These are phyloP conservation scores for Labrus mixtus DNA, from an alignment of 2,113 vertebrate genomes.

Conservation along the genomic window DNA sequence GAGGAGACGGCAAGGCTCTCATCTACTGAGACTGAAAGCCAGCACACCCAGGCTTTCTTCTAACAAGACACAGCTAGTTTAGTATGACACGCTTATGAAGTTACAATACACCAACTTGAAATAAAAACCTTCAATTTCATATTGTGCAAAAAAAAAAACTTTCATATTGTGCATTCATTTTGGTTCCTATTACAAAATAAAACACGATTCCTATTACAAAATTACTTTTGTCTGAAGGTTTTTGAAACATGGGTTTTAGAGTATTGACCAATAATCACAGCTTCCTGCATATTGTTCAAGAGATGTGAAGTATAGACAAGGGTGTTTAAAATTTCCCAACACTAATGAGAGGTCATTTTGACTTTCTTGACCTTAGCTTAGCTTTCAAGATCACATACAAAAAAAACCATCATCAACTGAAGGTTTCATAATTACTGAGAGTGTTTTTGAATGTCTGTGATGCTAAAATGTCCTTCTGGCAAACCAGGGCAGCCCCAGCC, in stretches of 20 bases:
- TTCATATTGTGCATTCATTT: constrained; percentile 38
- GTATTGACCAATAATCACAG: neutral
- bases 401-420: neutral
- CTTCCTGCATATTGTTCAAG: too few species aligned
- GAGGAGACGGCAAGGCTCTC: constrained; percentile 90
- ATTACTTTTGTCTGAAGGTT: constrained; percentile 13
- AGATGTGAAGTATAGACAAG: too few species aligned
- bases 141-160: constrained; percentile 3
- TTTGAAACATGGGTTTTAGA: neutral
- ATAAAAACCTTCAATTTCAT: constrained; percentile 11
- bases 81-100: constrained; percentile 42
- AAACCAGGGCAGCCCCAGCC: constrained; percentile 82
- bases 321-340: too few species aligned
- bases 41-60: constrained; percentile 1
- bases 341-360: too few species aligned
- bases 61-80: constrained; percentile 54
- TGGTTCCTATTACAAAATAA: constrained; percentile 75
- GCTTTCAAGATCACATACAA: neutral
- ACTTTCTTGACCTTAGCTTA: neutral
- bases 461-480: constrained; percentile 77
- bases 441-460: neutral
- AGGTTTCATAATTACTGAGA: neutral
- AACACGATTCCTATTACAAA: constrained; percentile 40
- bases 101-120: constrained; percentile 41
- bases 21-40: constrained; percentile 85